Evolutionary conservation across 2,888 invertebrate genomes (phyloP).

Genomic region (Sisyra nigra): DNA sequence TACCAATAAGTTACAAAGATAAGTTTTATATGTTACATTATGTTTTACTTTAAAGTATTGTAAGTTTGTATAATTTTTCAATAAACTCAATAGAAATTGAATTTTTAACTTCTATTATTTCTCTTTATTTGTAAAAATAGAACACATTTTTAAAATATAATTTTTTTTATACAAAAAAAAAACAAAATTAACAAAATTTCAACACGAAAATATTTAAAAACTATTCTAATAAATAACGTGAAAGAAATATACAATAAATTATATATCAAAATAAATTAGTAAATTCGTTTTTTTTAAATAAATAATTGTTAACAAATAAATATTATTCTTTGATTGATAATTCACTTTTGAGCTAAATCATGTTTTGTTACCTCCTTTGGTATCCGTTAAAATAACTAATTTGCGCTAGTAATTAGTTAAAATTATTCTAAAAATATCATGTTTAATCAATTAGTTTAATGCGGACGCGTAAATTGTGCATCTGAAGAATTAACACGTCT

Average conservation of each 20-base stretch:
- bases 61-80: not conserved
- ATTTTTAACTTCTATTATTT: too few relatives aligned
- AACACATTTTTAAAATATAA: constrained; percentile 1
- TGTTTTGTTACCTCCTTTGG: not conserved
- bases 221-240: not conserved
- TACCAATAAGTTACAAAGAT: constrained; percentile 53
- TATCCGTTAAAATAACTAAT: too few relatives aligned
- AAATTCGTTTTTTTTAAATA: not conserved
- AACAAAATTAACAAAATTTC: not conserved
- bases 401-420: too few relatives aligned
- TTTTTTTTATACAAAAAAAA: not conserved
- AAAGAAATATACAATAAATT: too few relatives aligned
- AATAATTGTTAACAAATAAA: not conserved
- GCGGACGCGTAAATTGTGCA: constrained; percentile 18
- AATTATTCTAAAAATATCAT: too few relatives aligned
- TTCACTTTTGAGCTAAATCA: not conserved
- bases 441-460: constrained; percentile 12
- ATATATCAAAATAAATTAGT: not conserved
- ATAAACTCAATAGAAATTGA: too few relatives aligned
- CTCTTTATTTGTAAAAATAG: not conserved
- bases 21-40: not conserved
- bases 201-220: not conserved
- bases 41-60: not conserved
- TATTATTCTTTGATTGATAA: not conserved
- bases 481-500: constrained; percentile 17